These are phyloP conservation scores for Drosophila persimilis DNA, from an alignment of 1,140 invertebrate genomes.

Conservation along the genomic window DNA sequence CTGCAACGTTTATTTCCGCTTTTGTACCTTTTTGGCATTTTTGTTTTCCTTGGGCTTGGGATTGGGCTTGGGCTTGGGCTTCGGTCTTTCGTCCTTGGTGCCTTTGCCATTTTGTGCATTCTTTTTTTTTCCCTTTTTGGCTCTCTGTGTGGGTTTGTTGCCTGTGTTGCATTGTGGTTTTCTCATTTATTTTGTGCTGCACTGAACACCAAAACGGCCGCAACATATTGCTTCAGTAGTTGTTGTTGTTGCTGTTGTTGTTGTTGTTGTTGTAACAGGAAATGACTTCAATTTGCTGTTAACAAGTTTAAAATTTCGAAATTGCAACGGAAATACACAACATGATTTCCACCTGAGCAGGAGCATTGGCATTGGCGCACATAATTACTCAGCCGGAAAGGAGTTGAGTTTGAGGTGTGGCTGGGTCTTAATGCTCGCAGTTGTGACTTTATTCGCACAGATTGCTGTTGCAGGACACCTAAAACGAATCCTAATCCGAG, in stretches of 20 bases:
- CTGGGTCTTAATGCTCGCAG: constrained; percentile 26
- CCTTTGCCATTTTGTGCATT: constrained; percentile 47
- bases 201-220: constrained; percentile 37
- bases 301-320: constrained; percentile 81
- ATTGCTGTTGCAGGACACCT: constrained; percentile 3
- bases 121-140: constrained; percentile 20
- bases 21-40: constrained; percentile 81
- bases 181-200: constrained; percentile 73
- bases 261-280: constrained; percentile 60
- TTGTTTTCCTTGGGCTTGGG: constrained; percentile 52
- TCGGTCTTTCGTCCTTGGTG: constrained; percentile 26
- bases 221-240: constrained; percentile 55
- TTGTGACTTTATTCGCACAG: not conserved
- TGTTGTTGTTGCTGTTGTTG: constrained; percentile 15
- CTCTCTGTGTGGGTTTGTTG: constrained; percentile 29
- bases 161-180: constrained; percentile 70
- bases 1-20: constrained; percentile 78
- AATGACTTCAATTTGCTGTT: constrained; percentile 81
- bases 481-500: constrained; percentile 43
- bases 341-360: constrained; percentile 69
- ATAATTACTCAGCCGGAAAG: constrained; percentile 66
- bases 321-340: constrained; percentile 80
- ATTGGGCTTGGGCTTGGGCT: constrained; percentile 6
- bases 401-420: constrained; percentile 26
- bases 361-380: constrained; percentile 73